Evolutionary conservation across 2,113 vertebrate species (phyloP).

Genomic region (Laticauda colubrina): DNA sequence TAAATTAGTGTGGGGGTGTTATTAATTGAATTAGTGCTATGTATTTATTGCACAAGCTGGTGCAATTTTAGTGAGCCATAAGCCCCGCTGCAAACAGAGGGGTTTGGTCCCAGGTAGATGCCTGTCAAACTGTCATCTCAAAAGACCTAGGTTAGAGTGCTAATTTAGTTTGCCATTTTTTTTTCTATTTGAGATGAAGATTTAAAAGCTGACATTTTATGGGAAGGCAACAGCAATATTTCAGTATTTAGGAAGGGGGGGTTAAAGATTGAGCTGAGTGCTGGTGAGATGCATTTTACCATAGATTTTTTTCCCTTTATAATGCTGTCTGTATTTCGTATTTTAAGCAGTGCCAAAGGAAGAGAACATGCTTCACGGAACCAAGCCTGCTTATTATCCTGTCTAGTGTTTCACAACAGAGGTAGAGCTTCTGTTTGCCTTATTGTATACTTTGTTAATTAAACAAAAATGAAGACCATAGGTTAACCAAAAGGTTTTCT

Average conservation of each 20-base stretch:
- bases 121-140: background rate
- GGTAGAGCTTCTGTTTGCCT: slow-evolving; percentile 27
- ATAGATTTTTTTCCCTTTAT: background rate
- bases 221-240: background rate
- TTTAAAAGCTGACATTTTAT: background rate
- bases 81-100: background rate
- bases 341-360: background rate
- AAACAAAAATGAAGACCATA: slow-evolving; percentile 47
- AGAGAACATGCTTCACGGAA: background rate
- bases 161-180: background rate
- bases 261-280: background rate
- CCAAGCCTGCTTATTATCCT: background rate
- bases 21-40: background rate
- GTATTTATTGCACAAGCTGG: background rate
- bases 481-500: slow-evolving; percentile 49
- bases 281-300: background rate
- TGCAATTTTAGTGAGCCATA: background rate
- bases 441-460: slow-evolving; percentile 33
- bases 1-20: background rate
- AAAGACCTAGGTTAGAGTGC: background rate
- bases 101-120: background rate
- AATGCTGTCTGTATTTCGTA: background rate
- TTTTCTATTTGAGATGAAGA: background rate
- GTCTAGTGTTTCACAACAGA: background rate
- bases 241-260: background rate